Conservation (phyloP, 2,797 vertebrate species). For the Chlorospingus flavigularis region DNA sequence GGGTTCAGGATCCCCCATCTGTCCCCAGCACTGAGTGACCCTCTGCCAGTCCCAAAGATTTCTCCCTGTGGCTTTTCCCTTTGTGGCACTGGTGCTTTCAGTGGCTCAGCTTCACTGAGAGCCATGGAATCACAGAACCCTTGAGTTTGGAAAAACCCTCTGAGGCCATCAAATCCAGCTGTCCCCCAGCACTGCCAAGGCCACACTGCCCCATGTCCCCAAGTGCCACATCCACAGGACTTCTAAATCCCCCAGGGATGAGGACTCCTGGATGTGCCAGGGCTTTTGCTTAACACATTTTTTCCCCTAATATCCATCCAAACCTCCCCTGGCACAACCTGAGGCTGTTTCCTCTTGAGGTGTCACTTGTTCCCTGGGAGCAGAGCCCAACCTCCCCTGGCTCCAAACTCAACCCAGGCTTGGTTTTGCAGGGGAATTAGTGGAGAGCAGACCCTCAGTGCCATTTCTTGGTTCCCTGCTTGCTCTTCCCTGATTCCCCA, state of each 20-base stretch:
- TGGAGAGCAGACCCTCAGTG: neutral
- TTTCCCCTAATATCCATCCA: neutral
- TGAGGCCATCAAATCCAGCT: fast-evolving
- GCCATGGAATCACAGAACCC: neutral
- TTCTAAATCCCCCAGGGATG: neutral
- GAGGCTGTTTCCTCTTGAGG: neutral
- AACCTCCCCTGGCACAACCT: neutral
- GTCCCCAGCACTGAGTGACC: neutral
- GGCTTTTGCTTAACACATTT: neutral
- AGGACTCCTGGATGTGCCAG: no score
- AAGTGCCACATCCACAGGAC: neutral
- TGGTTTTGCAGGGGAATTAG: neutral
- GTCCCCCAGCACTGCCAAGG: neutral
- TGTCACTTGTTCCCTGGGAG: neutral
- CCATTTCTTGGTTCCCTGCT: neutral
- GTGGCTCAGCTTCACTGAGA: neutral
- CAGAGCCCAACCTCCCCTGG: neutral
- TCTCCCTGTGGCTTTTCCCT: neutral
- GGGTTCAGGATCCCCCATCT: neutral
- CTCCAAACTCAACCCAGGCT: neutral
- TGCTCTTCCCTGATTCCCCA: neutral
- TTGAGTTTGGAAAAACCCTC: neutral
- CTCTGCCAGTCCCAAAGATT: neutral
- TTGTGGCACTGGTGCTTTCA: neutral
- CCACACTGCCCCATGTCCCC: neutral